Evolutionary conservation across 2,797 vertebrate species (phyloP), one percentile per base, ranked within the genome.

Genomic region (Emys orbicularis): DNA sequence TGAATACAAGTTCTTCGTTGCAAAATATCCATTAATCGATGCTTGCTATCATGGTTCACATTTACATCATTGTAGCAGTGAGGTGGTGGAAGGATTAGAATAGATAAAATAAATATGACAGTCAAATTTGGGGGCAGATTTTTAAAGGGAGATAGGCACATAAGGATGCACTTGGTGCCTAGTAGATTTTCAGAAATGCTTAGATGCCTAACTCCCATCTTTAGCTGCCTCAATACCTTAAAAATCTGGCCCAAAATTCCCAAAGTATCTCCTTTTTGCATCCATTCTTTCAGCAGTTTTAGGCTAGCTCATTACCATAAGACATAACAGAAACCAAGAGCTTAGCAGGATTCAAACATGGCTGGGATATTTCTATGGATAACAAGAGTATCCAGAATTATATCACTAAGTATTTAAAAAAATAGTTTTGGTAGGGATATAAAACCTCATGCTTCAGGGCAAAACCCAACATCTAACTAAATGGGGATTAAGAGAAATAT

Each of bases 231-330:
- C 61, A n/a, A 57, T 37, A 21, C 18, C 61, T 37, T 68, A 37
- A 94, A 86, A 93, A 81, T 93, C 84, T 86, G 49, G 82, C 54
- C 21, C 81, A 74, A 86, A 88, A 79, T 80, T 92, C 59, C 34
- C 49, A n/a, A 92, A 89, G 25, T 29, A 87, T 87, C 53, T 89
- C 34, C 41, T 91, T 94, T 92, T 56, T 76, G 54, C 79, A 91
- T 79, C 84, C 92, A 16, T 82, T 91, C 76, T 93, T 81, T 84
- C 84, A 56, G 90, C 29, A 88, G 83, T 81, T 94, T 95, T 74
- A 59, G 91, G 82, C 65, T 72, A 61, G 87, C 72, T 59, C 16
- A 65, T n/a, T 65, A 16, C 52, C 65, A 84, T 52, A 95, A 91
- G 10, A 12, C 25, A 79, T 82, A 90, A 89, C 86, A 84, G 83